Evolutionary conservation across 2,797 vertebrate genomes (phyloP).

Genomic region (Odontamblyopus lacepedii): DNA sequence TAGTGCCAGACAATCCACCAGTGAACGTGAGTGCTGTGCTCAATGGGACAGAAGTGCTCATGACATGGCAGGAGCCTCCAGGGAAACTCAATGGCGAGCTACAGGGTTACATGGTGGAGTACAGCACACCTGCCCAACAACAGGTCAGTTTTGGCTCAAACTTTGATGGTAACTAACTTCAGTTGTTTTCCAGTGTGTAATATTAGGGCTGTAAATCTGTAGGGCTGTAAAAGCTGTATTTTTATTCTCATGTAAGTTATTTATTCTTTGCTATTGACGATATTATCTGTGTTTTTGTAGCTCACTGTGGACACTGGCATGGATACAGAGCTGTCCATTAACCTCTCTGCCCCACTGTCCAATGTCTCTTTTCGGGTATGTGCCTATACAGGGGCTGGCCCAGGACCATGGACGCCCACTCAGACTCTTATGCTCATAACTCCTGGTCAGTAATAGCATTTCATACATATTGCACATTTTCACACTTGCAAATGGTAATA

Average conservation of each 20-base stretch:
- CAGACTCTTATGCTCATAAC: constrained; percentile 68
- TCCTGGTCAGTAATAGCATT: constrained; percentile 60
- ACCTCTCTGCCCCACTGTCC: constrained; percentile 74
- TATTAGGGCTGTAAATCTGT: background rate
- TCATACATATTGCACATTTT: background rate
- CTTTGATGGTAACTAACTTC: background rate
- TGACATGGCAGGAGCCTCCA: constrained; percentile 80
- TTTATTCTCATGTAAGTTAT: background rate
- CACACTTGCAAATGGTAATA: background rate
- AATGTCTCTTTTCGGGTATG: constrained; percentile 84
- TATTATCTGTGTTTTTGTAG: constrained; percentile 42
- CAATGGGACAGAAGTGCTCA: constrained; percentile 80
- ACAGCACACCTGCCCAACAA: constrained; percentile 72
- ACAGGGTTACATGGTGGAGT: constrained; percentile 84
- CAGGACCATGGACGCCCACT: constrained; percentile 83
- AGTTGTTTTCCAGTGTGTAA: background rate
- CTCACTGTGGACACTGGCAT: constrained; percentile 74
- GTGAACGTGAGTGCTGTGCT: constrained; percentile 76
- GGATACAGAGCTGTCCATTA: constrained; percentile 78
- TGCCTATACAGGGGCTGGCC: constrained; percentile 83
- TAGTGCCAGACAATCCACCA: constrained; percentile 84
- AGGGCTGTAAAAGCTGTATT: too few species aligned
- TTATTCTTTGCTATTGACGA: background rate
- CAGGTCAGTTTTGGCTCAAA: constrained; percentile 70
- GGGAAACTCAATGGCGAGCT: constrained; percentile 84